phyloP scores from a whole-genome alignment of 2,797 vertebrate genomes.

The Sylvilagus floridanus region DNA sequence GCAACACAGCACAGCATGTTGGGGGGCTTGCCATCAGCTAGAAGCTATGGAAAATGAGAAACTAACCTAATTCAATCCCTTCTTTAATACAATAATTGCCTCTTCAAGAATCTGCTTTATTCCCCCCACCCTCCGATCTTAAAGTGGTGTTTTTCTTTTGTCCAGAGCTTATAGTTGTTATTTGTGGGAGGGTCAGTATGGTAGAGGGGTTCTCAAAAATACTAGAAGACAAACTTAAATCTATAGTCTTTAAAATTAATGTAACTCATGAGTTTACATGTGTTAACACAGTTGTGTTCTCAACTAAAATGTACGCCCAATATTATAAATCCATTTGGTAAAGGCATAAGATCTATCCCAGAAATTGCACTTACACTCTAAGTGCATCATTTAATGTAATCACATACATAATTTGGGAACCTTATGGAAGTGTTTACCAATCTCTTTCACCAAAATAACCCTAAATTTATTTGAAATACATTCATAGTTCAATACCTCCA shows the following conservation, averaged over 20 bases:
- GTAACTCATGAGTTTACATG: not conserved
- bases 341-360: not conserved
- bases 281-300: not conserved
- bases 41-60: not conserved
- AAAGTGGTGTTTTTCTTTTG: not conserved
- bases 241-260: not conserved
- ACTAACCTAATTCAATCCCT: not conserved
- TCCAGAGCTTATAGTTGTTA: not conserved
- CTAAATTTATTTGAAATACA: constrained; percentile 16
- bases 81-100: not conserved
- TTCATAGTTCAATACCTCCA: not conserved
- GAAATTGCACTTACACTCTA: not conserved
- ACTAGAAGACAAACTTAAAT: not conserved
- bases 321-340: not conserved
- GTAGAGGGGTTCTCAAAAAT: not conserved
- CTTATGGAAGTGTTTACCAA: not conserved
- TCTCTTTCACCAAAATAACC: not conserved
- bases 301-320: not conserved
- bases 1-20: not conserved
- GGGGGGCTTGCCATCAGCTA: not conserved
- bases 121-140: not conserved
- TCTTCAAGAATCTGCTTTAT: not conserved
- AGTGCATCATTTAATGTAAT: not conserved
- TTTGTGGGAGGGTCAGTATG: not conserved
- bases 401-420: not conserved